phyloP scores from a whole-genome alignment of 2,113 vertebrate genomes.

The Redunca redunca region DNA sequence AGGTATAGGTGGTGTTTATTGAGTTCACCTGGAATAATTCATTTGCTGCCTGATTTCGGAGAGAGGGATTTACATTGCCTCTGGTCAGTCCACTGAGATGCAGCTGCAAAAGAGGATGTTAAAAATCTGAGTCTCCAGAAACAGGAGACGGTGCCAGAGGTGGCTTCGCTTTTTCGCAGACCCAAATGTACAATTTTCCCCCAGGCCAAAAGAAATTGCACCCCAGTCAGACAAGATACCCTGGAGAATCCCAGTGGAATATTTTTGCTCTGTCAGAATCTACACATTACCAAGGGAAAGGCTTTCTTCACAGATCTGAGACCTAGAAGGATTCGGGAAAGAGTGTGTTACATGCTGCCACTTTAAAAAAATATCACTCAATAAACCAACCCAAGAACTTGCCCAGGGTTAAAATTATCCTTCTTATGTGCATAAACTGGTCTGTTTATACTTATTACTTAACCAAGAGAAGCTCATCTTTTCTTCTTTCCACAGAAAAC shows the following conservation, averaged over 20 bases:
- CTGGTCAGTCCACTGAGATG: neutral
- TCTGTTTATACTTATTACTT: neutral
- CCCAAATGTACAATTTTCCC: conserved; percentile 7
- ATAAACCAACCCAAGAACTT: neutral
- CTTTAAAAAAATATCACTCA: neutral
- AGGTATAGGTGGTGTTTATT: neutral
- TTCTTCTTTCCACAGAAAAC: neutral
- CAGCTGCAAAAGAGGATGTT: neutral
- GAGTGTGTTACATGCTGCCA: neutral
- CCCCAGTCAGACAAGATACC: neutral
- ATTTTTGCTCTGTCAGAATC: neutral
- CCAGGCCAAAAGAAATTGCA: conserved; percentile 46
- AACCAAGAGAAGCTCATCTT: neutral
- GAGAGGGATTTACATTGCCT: neutral
- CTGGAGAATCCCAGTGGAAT: neutral
- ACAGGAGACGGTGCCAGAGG: neutral
- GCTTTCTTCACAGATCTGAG: neutral
- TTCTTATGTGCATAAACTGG: neutral
- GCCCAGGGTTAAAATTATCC: neutral
- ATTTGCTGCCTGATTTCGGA: neutral
- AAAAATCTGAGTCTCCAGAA: neutral
- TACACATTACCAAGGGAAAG: neutral
- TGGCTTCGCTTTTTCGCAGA: neutral
- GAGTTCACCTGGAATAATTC: conserved; percentile 41
- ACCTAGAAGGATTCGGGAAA: neutral